Base-by-base conservation (phyloP, 2,888 invertebrate genomes). In the Allacma fusca region DNA sequence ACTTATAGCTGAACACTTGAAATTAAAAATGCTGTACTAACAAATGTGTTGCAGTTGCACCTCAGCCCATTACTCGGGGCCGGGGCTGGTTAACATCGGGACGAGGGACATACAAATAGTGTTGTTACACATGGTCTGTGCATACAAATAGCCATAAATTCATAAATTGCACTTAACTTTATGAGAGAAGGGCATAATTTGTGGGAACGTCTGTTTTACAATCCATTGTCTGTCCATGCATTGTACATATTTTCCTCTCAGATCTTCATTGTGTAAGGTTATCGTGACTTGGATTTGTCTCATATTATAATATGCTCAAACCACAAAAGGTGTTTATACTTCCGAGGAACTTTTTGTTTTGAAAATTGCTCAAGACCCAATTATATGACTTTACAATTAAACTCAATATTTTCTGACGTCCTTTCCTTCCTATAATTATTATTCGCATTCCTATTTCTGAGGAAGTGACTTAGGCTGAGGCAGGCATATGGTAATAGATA, bases 91-190 rank as follows among this genome's bases (percentile, higher is more conserved):
- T 40, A 40, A 40, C 40, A 40, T 40, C 40, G 40, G 40, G 40
- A n/a, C 40, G 13, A 40, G 7, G 13, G 40, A 40, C 40, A 40
- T 40, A n/a, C n/a, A n/a, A n/a, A n/a, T n/a, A 50, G 50, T 16
- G 50, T 50, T 50, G 9, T 9, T 34, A 34, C 34, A 50, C 50
- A 50, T 50, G 50, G 40, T 40, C 40, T 16, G 50, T 50, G 5
- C 5, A 16, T 50, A 50, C 50, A 50, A 50, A 50, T 50, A 50
- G 19, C 16, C 50, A 50, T 50, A 68, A 68, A 68, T 68, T 68
- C 68, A 68, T 34, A 68, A 68, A 68, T 68, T 68, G 68, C 43
- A 68, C 68, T 67, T 67, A 26, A 67, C 28, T 68, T 68, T 68
- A 68, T 68, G 68, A 23, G 34, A 23, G 34, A 34, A 34, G 40